Conservation (phyloP, 1,140 invertebrate species). For the Atta cephalotes region DNA sequence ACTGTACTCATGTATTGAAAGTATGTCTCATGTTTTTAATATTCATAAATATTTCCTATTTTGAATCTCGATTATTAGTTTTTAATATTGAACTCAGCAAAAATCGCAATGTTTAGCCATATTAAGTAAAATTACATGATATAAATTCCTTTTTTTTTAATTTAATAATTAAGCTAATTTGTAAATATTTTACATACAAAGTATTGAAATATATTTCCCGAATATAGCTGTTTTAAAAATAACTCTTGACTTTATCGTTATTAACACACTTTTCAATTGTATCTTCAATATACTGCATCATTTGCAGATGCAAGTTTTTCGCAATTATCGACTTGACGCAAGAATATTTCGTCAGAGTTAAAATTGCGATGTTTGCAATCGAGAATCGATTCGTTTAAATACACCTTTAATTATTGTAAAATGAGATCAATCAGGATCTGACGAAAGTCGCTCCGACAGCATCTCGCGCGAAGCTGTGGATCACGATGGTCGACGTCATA, state of each 20-base stretch:
- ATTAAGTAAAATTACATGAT: neutral
- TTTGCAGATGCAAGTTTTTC: neutral
- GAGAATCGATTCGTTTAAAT: neutral
- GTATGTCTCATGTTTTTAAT: too few species aligned
- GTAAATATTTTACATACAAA: neutral
- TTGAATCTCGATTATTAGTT: too few species aligned
- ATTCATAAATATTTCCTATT: too few species aligned
- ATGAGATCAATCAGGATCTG: neutral
- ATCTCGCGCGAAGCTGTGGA: neutral
- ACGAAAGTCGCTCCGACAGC: neutral
- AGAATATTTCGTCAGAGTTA: neutral
- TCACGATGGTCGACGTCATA: neutral
- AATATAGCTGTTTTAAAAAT: neutral
- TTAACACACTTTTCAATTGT: neutral
- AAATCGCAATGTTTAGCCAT: too few species aligned
- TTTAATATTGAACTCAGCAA: too few species aligned
- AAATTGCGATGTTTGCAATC: neutral
- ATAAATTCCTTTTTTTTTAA: neutral
- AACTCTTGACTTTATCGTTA: neutral
- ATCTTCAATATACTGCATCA: neutral
- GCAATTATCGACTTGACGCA: neutral
- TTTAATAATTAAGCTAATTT: too few species aligned
- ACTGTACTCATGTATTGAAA: too few species aligned
- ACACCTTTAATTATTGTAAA: neutral
- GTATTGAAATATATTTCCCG: neutral